Percentiles rank a stretch among this genome's conserved stretches.
Conservation (phyloP, 2,797 vertebrate genomes). For the Myiothlypis coronata region DNA sequence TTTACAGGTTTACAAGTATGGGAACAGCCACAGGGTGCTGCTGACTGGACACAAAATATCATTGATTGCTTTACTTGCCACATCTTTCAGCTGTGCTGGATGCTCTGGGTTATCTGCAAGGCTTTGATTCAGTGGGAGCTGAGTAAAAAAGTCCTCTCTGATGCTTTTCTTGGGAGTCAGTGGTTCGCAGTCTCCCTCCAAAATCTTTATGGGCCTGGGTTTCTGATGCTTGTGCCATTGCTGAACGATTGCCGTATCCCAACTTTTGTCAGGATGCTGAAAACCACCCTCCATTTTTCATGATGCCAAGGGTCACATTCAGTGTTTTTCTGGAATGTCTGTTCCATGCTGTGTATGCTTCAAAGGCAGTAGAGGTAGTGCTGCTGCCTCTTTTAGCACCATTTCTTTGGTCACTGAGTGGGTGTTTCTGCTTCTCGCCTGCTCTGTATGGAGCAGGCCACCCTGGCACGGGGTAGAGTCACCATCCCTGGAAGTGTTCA, state of each 20-base stretch:
- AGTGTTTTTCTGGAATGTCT: background rate
- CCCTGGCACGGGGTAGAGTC: background rate
- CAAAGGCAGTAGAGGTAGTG: background rate
- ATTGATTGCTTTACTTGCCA: background rate
- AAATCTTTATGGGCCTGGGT: background rate
- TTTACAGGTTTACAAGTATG: background rate
- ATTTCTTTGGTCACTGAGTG: background rate
- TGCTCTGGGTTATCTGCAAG: background rate
- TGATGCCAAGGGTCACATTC: background rate
- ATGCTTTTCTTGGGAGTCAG: background rate
- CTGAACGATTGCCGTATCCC: background rate
- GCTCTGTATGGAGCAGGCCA: background rate
- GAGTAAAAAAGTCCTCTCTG: background rate
- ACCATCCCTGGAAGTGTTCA: background rate
- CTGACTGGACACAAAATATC: background rate
- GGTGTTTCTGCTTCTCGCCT: background rate
- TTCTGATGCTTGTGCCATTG: background rate
- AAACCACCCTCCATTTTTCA: background rate
- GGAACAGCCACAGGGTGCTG: background rate
- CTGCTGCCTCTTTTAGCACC: background rate
- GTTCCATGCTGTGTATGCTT: fast-evolving
- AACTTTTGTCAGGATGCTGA: background rate
- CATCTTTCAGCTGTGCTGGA: background rate
- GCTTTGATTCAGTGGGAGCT: background rate
- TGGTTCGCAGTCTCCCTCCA: background rate